phyloP scores from a whole-genome alignment of 2,113 vertebrate genomes.

The Rattus rattus region DNA sequence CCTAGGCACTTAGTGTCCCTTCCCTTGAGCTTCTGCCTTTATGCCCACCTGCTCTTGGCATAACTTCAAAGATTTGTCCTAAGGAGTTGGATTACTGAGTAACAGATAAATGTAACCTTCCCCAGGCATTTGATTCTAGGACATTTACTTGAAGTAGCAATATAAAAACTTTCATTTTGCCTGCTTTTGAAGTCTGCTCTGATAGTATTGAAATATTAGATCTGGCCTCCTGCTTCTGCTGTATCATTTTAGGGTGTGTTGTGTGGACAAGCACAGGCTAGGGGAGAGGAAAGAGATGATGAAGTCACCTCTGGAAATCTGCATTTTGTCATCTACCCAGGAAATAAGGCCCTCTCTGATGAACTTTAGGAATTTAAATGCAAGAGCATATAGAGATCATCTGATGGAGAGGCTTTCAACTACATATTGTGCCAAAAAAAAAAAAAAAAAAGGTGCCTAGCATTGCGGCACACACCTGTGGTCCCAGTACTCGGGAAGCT shows the following conservation, averaged over 20 bases:
- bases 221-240: background rate
- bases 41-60: background rate
- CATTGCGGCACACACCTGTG: background rate
- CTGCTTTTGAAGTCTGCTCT: constrained; percentile 1
- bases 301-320: background rate
- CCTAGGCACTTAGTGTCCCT: background rate
- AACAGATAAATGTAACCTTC: constrained; percentile 30
- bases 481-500: background rate
- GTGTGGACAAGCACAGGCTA: background rate
- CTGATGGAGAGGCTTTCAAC: constrained; percentile 7
- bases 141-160: constrained; percentile 18
- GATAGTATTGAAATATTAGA: constrained; percentile 32
- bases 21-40: background rate
- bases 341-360: constrained; percentile 14
- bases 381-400: background rate
- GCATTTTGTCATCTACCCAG: background rate
- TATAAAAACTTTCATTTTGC: background rate
- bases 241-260: background rate
- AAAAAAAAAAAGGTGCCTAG: background rate
- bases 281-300: background rate
- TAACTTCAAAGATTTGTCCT: background rate
- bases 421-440: background rate
- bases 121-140: background rate
- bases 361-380: constrained; percentile 30
- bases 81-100: constrained; percentile 29